Conservation (phyloP, 2,888 invertebrate species). For the Acrobasis suavella region DNA sequence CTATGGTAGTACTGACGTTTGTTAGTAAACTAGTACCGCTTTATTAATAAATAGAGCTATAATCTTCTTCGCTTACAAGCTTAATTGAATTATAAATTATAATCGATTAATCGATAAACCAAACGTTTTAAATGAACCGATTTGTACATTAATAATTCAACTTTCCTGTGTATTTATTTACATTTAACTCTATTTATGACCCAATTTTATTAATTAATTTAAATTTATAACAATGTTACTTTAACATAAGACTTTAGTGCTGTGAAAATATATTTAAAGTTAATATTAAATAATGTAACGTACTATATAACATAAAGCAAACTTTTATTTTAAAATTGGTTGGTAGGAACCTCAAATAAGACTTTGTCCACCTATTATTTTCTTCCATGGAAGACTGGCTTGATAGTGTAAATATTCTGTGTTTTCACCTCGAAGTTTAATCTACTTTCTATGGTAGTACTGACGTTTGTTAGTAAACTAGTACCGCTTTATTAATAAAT, state of each 20-base stretch:
- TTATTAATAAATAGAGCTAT: background rate
- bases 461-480: background rate
- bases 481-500: background rate
- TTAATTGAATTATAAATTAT: slow-evolving; percentile 4
- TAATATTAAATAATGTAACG: background rate
- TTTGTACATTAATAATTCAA: too few relatives aligned
- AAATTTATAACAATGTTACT: background rate
- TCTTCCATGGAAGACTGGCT: too few relatives aligned
- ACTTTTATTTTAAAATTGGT: too few relatives aligned
- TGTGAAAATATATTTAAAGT: background rate
- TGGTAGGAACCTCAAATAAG: too few relatives aligned
- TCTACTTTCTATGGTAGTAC: background rate
- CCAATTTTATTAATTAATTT: background rate
- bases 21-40: background rate
- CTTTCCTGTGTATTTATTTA: too few relatives aligned
- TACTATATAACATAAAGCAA: too few relatives aligned
- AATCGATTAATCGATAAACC: background rate
- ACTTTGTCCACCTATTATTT: too few relatives aligned
- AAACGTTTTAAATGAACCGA: too few relatives aligned
- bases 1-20: background rate
- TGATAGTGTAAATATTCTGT: too few relatives aligned
- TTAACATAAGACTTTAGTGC: background rate
- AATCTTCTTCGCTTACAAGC: background rate
- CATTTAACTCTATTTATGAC: too few relatives aligned
- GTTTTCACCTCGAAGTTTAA: too few relatives aligned